A percentile compares a stretch with the other conserved stretches of the same genome.
Conservation (phyloP, 2,888 invertebrate genomes). For the Venustoraphidia nigricollis region DNA sequence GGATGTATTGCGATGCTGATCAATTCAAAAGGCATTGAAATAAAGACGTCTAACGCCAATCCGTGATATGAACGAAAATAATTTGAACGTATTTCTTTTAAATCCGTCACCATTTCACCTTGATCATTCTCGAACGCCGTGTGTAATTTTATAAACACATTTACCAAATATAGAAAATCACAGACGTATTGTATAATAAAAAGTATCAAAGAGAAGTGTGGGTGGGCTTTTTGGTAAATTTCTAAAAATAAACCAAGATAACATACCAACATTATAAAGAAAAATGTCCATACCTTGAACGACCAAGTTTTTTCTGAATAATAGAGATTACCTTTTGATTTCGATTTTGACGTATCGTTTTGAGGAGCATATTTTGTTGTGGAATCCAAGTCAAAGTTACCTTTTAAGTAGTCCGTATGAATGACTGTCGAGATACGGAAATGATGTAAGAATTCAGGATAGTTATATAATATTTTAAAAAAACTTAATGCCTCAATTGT, state of each 20-base stretch:
- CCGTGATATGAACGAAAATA: slow-evolving; percentile 10
- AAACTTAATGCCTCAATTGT: slow-evolving; percentile 10
- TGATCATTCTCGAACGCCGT: slow-evolving; percentile 12
- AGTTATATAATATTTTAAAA: slow-evolving; percentile 12
- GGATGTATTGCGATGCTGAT: neutral
- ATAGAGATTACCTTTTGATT: too few species aligned
- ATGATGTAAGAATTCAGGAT: slow-evolving; percentile 6
- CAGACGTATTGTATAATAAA: slow-evolving; percentile 7
- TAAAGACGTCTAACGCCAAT: slow-evolving; percentile 11
- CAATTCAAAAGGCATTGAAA: slow-evolving; percentile 12
- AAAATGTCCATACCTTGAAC: slow-evolving; percentile 1
- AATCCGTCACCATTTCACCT: slow-evolving; percentile 11
- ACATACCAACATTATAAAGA: slow-evolving; percentile 4
- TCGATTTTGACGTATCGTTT: too few species aligned
- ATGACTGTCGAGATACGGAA: slow-evolving; percentile 9
- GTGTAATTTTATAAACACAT: slow-evolving; percentile 13
- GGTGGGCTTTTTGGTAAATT: neutral
- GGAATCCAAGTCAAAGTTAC: neutral
- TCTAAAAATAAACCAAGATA: slow-evolving; percentile 5
- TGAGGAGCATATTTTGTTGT: too few species aligned
- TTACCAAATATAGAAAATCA: slow-evolving; percentile 11
- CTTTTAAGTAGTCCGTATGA: slow-evolving; percentile 11
- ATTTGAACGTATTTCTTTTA: slow-evolving; percentile 9
- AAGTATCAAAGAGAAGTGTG: neutral
- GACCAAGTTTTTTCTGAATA: neutral